Evolutionary conservation across 2,797 vertebrate species (phyloP), one percentile per base, ranked within the genome.

Genomic region (Vireo griseus): DNA sequence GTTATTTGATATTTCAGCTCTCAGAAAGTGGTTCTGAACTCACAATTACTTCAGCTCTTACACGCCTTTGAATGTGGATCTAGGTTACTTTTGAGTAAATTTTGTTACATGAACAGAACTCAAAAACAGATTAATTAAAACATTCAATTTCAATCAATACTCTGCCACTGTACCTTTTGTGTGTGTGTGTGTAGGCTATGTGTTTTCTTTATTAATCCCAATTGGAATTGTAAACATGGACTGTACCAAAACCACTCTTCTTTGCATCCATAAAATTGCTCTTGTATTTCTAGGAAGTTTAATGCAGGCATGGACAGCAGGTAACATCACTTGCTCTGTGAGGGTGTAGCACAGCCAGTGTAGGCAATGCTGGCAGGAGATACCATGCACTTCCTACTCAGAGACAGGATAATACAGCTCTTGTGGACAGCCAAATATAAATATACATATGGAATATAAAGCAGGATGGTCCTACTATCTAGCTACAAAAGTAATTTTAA

Each of bases 401-500:
- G 28, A 85, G 45, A 47, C 5, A 71, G 65, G 51, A 75, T 78
- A 78, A 88, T 8, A 26, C 0, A 67, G 51, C 29, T 81, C 55
- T 57, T 67, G n/a, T 42, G 59, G 78, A 72, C 47, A 61, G 50
- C 25, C 82, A 79, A 82, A 82, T 84, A 92, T 48, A 92, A 85
- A 89, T 21, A 57, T 18, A 73, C 35, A 59, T 42, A 61, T 57
- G 69, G 63, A 78, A 84, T 72, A 80, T 21, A 80, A 84, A 91
- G 76, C 63, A 81, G 79, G 44, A 69, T 58, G 72, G 47, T 71
- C 75, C 63, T 62, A 67, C 59, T 65, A 42, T 73, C 77, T 42
- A 81, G 35, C 19, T 48, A 93, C 50, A 91, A 37, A 93, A 84
- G 62, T 52, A 68, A 92, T 84, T 92, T 83, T 61, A 82, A 94